Conservation (phyloP, 2,797 vertebrate genomes). For the Danio kyathit region DNA sequence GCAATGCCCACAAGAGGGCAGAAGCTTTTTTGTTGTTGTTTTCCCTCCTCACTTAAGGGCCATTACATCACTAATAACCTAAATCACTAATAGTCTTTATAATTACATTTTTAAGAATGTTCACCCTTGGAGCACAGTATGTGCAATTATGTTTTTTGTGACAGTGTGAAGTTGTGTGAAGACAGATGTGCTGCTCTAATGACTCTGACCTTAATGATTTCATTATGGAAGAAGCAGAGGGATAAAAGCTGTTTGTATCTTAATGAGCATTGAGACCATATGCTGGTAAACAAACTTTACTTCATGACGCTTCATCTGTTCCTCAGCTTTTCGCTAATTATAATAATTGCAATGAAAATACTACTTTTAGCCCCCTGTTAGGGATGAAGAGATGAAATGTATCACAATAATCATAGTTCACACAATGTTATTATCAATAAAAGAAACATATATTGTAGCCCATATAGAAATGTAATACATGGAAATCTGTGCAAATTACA, state of each 20-base stretch:
- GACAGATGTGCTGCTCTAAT: conserved; percentile 31
- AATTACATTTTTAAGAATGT: conserved; percentile 3
- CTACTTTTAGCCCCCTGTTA: neutral
- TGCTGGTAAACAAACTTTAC: conserved; percentile 5
- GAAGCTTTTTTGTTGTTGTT: conserved; percentile 8
- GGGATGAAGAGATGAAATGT: neutral
- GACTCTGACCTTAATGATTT: conserved; percentile 21
- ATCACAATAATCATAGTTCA: neutral
- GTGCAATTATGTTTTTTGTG: conserved; percentile 4
- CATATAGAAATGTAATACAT: too few species aligned
- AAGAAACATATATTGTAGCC: too few species aligned
- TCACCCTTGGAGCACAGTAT: neutral
- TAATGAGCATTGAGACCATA: conserved; percentile 34
- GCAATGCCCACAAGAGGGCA: conserved; percentile 58
- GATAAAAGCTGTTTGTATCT: conserved; percentile 12
- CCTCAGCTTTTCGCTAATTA: neutral
- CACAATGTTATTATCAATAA: neutral
- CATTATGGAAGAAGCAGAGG: conserved; percentile 1
- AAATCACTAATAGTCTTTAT: neutral
- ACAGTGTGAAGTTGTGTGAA: conserved; percentile 14
- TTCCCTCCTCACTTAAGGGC: conserved; percentile 13
- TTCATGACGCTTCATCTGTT: conserved; percentile 13
- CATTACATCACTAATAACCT: conserved; percentile 23
- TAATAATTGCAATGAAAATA: conserved; percentile 7
- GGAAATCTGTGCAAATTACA: too few species aligned